Evolutionary conservation across 2,888 invertebrate species (phyloP).

Genomic region (Caenorhabditis sp.): DNA sequence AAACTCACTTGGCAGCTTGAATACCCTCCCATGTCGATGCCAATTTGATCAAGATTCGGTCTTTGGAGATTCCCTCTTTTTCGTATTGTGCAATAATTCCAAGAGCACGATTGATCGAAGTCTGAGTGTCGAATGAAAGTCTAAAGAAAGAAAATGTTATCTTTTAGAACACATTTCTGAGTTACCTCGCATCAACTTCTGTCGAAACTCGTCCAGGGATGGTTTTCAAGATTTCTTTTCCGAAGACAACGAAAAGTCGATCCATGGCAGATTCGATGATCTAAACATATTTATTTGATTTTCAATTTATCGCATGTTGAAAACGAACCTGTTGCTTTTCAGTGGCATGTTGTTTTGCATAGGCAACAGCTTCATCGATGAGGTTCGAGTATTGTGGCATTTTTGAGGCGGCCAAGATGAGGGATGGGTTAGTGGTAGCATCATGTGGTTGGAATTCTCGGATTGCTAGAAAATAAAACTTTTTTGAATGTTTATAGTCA

Average conservation of each 20-base stretch:
- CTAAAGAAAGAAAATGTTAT: conserved; percentile 74
- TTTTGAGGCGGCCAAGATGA: conserved; percentile 90
- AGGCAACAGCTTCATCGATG: conserved; percentile 87
- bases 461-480: conserved; percentile 83
- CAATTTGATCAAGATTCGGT: conserved; percentile 93
- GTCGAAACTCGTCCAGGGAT: conserved; percentile 96
- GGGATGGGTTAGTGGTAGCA: conserved; percentile 97
- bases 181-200: conserved; percentile 90
- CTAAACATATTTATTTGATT: conserved; percentile 72
- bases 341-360: conserved; percentile 77
- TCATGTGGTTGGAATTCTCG: conserved; percentile 95
- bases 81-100: conserved; percentile 88
- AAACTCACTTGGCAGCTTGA: conserved; percentile 86
- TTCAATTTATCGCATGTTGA: not conserved
- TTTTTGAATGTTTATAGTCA: too few relatives aligned
- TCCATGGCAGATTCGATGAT: conserved; percentile 87
- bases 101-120: conserved; percentile 87
- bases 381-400: conserved; percentile 86
- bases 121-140: conserved; percentile 91
- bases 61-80: conserved; percentile 86
- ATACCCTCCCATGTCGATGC: conserved; percentile 99
- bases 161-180: not conserved
- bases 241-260: conserved; percentile 92
- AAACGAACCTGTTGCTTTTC: conserved; percentile 11
- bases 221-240: conserved; percentile 93